Percentiles rank a stretch among this genome's conserved stretches.
These are phyloP conservation scores for Pristionchus japonicus DNA, from an alignment of 2,888 invertebrate species.

Conservation along the genomic window DNA sequence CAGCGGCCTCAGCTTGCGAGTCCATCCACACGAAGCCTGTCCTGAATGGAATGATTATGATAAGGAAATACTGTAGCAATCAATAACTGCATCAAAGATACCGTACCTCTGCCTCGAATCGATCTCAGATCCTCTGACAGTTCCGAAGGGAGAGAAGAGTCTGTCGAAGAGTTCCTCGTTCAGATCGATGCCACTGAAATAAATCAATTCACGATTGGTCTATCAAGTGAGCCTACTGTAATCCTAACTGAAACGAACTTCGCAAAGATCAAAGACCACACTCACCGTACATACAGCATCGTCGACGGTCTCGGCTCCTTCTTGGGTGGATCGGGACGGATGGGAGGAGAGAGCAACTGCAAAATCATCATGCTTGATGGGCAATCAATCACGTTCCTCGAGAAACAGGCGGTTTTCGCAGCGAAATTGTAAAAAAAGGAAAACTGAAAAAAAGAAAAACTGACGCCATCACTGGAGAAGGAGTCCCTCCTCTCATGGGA, in stretches of 20 bases:
- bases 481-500: constrained; percentile 32
- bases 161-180: neutral
- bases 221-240: too few relatives aligned
- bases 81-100: neutral
- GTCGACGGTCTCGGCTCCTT: constrained; percentile 11
- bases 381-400: too few relatives aligned
- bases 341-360: neutral
- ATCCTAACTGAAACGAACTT: too few relatives aligned
- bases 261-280: constrained; percentile 24
- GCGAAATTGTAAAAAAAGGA: too few relatives aligned
- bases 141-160: constrained; percentile 26
- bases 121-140: neutral
- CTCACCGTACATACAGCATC: constrained; percentile 17
- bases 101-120: constrained; percentile 28
- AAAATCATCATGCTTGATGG: too few relatives aligned
- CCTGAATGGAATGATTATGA: constrained; percentile 44
- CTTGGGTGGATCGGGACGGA: constrained; percentile 11
- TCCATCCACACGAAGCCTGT: constrained; percentile 49
- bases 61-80: too few relatives aligned
- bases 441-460: too few relatives aligned
- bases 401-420: too few relatives aligned
- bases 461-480: neutral
- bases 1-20: constrained; percentile 45
- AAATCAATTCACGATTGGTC: too few relatives aligned
- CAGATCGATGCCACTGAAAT: neutral